These are phyloP conservation scores for Triops cancriformis DNA, from an alignment of 1,140 invertebrate genomes.

Conservation along the genomic window DNA sequence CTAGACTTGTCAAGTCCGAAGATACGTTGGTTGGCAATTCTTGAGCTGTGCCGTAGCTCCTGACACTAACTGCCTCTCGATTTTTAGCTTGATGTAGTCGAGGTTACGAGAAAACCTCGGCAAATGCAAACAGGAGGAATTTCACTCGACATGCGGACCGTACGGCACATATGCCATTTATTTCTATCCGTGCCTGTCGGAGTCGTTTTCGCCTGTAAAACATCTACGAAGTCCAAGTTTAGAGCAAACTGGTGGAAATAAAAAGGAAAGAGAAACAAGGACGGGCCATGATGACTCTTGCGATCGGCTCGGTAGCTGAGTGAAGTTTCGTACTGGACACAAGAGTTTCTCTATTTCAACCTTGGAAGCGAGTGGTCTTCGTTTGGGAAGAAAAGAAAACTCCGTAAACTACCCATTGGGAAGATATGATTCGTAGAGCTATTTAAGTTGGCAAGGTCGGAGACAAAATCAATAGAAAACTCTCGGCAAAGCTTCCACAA, in stretches of 20 bases:
- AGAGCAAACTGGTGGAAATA: background rate
- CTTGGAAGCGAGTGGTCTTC: too few relatives aligned
- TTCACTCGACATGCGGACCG: background rate
- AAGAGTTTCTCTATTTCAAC: too few relatives aligned
- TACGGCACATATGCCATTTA: constrained; percentile 10
- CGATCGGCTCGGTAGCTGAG: too few relatives aligned
- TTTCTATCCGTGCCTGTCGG: background rate
- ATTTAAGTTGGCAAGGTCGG: too few relatives aligned
- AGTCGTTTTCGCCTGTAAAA: background rate
- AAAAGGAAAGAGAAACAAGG: background rate
- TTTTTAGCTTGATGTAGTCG: background rate
- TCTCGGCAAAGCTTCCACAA: too few relatives aligned
- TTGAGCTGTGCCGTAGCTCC: background rate
- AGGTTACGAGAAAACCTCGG: background rate
- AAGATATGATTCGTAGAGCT: too few relatives aligned
- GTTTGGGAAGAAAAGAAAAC: too few relatives aligned
- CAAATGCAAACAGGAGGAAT: constrained; percentile 13
- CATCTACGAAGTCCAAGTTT: background rate
- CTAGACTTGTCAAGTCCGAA: background rate
- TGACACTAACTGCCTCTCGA: background rate
- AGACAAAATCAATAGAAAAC: too few relatives aligned
- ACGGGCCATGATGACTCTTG: background rate
- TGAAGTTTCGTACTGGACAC: too few relatives aligned
- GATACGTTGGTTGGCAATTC: background rate
- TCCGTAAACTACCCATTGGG: too few relatives aligned